Evolutionary conservation across 2,888 invertebrate species (phyloP), one percentile per base, ranked within the genome.

Genomic region (Xestia c-nigrum): DNA sequence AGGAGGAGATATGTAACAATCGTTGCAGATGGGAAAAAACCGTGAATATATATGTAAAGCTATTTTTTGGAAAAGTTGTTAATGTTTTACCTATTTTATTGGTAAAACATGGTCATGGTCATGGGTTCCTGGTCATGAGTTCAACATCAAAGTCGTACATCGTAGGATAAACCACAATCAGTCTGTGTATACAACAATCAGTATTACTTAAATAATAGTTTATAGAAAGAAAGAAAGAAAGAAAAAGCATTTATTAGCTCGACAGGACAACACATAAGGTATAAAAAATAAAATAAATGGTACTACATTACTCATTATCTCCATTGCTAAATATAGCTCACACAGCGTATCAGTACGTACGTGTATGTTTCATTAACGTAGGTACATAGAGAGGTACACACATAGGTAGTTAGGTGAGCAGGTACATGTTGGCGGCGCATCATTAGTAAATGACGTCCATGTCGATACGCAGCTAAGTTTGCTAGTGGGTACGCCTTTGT

Each of bases 381-480:
- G 16, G n/a, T 19, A n/a, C 5, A 40, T 21, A 50, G 1, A 5
- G 46, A 40, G 21, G 1, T 21, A 14, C 31, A 61, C 5, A 59
- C 16, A 63, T n/a, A 57, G 14, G 12, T 31, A 59, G 16, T 19
- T 12, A 47, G 21, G n/a, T 40, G 14, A 31, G 40, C 76, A 59
- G 16, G 31, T 16, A 31, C 16, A 40, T 7, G 16, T 6, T 43
- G 47, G 3, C 40, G 16, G 40, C 14, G 50, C 72, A 12, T 57
- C 72, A 40, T 59, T 43, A 72, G 38, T 12, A 19, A 40, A n/a
- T 80, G 40, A 14, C 24, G 40, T 31, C n/a, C 71, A 40, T 14
- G 61, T 19, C 47, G 24, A 69, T 38, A n/a, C 40, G n/a, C 24
- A 40, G 21, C 16, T n/a, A n/a, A 43, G 43, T 67, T 24, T 9